These are phyloP conservation scores for human DNA, from an alignment of 2,113 vertebrate genomes.

Conservation along the genomic window GRCh38 chr2:110693001-110693500, in stretches of 20 bases:
- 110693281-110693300: background rate
- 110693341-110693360: background rate
- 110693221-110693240: background rate
- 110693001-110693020: background rate
- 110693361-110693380: background rate
- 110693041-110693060: background rate
- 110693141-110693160: background rate
- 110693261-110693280: background rate
- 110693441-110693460: background rate
- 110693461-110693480: background rate
- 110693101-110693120: background rate
- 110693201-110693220: background rate
- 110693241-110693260: background rate
- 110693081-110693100: no score
- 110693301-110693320: background rate
- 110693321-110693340: background rate
- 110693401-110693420: background rate
- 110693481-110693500: background rate
- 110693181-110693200: background rate
- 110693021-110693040: background rate
- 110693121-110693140: background rate
- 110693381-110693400: background rate
- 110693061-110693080: background rate
- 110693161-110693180: background rate
- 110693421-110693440: background rate